Conservation (phyloP, 2,888 invertebrate species). For the Drosophila greeni region DNA sequence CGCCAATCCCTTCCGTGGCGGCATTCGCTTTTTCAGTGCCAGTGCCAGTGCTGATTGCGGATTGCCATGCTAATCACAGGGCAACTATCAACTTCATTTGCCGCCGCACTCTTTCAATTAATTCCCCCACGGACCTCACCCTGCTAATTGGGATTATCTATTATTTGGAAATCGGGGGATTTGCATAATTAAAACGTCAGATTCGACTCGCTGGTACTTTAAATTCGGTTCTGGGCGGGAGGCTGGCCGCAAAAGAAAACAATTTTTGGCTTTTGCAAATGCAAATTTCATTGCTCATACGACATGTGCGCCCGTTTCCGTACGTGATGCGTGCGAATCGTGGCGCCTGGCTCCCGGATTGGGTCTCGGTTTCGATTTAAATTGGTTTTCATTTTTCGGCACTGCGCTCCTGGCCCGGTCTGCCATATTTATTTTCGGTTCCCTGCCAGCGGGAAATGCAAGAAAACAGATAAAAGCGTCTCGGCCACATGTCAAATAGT, state of each 20-base stretch:
- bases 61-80: constrained; percentile 41
- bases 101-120: constrained; percentile 35
- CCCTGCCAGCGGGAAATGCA: constrained; percentile 1
- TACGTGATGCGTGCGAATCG: constrained; percentile 26
- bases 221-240: constrained; percentile 10
- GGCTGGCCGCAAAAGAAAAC: constrained; percentile 13
- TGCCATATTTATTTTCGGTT: constrained; percentile 29
- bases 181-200: constrained; percentile 65
- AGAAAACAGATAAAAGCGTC: constrained; percentile 7
- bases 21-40: background rate
- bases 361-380: constrained; percentile 40
- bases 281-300: constrained; percentile 48
- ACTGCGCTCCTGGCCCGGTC: constrained; percentile 9
- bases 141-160: constrained; percentile 57
- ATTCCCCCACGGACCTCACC: constrained; percentile 14
- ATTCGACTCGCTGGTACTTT: constrained; percentile 42
- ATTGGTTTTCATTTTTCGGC: constrained; percentile 31
- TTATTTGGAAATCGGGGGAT: constrained; percentile 49
- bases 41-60: too few relatives aligned
- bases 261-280: constrained; percentile 35
- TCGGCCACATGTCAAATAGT: constrained; percentile 31
- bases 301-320: constrained; percentile 37
- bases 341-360: background rate
- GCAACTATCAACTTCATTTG: constrained; percentile 37
- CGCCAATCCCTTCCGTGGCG: background rate